These are phyloP conservation scores for Yponomeuta evonymella DNA, from an alignment of 2,888 invertebrate genomes.

Conservation along the genomic window DNA sequence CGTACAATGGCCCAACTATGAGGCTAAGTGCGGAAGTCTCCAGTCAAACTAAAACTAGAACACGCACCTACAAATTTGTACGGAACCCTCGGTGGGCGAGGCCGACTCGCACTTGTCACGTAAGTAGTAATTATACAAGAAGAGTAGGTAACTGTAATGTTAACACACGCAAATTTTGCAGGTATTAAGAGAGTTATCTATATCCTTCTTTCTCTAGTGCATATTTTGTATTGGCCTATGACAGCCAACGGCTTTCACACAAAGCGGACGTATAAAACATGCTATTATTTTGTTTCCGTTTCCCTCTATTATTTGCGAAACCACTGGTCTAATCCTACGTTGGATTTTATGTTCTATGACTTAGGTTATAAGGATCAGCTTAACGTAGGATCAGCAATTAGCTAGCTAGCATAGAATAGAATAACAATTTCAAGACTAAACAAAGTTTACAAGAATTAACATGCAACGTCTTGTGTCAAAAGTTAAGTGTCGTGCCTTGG, in stretches of 20 bases:
- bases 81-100: no score
- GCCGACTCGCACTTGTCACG: no score
- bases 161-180: no score
- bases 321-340: neutral
- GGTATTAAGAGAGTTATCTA: no score
- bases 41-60: no score
- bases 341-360: neutral
- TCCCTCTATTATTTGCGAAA: slow-evolving; percentile 8
- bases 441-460: neutral
- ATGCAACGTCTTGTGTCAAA: no score
- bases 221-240: neutral
- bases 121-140: no score
- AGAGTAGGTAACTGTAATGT: no score
- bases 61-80: no score
- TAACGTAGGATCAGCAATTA: neutral
- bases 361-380: neutral
- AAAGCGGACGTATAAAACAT: neutral
- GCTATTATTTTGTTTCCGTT: slow-evolving; percentile 4
- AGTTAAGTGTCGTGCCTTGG: no score
- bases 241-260: neutral
- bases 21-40: no score
- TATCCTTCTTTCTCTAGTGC: neutral
- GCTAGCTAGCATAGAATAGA: neutral
- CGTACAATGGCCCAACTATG: no score
- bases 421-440: neutral